A percentile compares a stretch with the other conserved stretches of the same genome.
Evolutionary conservation across 2,113 vertebrate genomes (phyloP).

Genomic region (Amazona guildingii): DNA sequence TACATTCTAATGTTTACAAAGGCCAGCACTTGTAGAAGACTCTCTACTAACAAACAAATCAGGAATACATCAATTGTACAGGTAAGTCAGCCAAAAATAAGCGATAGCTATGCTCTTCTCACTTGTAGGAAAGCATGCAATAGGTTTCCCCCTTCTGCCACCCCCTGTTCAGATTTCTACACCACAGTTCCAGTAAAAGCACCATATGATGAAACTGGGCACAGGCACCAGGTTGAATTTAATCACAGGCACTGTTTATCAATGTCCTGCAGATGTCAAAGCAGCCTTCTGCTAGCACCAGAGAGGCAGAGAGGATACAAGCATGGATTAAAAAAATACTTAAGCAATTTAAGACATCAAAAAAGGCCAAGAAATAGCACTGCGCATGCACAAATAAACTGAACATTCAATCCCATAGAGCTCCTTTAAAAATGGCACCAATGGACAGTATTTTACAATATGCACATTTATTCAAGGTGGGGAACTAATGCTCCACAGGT

Average conservation of each 20-base stretch:
- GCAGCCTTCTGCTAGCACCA: slow-evolving; percentile 50
- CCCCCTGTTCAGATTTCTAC: slow-evolving; percentile 16
- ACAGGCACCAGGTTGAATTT: slow-evolving; percentile 13
- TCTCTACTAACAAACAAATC: slow-evolving; percentile 70
- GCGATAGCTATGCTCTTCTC: slow-evolving; percentile 39
- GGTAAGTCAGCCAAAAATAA: slow-evolving; percentile 67
- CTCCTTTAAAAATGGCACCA: slow-evolving; percentile 65
- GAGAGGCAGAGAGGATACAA: slow-evolving; percentile 54
- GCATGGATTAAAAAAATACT: slow-evolving; percentile 56
- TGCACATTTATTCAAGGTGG: slow-evolving; percentile 68
- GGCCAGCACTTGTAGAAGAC: slow-evolving; percentile 66
- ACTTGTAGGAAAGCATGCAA: slow-evolving; percentile 47
- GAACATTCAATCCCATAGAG: slow-evolving; percentile 32
- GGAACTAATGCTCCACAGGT: slow-evolving; percentile 63
- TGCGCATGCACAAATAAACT: slow-evolving; percentile 57
- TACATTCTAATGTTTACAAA: slow-evolving; percentile 71
- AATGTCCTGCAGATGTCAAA: slow-evolving; percentile 50
- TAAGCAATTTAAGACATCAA: slow-evolving; percentile 40
- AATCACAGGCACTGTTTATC: slow-evolving; percentile 49
- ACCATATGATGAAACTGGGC: slow-evolving; percentile 2
- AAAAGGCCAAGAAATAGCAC: slow-evolving; percentile 56
- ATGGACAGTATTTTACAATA: slow-evolving; percentile 69
- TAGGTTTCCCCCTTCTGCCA: slow-evolving; percentile 38
- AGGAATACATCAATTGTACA: slow-evolving; percentile 65
- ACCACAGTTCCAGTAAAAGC: slow-evolving; percentile 31